Evolutionary conservation across 2,113 vertebrate genomes (phyloP).

Genomic region (Phodopus roborovskii): DNA sequence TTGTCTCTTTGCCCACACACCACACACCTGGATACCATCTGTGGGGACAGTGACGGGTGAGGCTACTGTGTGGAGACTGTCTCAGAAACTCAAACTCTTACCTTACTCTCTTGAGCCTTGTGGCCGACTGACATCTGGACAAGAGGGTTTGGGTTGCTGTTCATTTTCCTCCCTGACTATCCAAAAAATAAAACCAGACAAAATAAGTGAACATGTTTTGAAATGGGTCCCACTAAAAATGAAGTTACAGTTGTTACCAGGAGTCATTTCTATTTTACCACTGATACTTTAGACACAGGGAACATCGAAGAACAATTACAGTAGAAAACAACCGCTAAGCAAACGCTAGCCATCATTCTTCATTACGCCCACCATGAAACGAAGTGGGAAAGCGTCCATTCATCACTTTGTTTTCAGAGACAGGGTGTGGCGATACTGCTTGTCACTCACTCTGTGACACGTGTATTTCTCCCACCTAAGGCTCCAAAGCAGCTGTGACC

Average conservation of each 20-base stretch:
- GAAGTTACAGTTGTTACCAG: neutral
- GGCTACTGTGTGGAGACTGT: neutral
- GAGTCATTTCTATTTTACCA: neutral
- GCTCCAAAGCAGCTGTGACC: neutral
- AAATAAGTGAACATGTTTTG: slow-evolving; percentile 36
- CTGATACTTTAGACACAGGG: slow-evolving; percentile 19
- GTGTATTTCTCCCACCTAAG: neutral
- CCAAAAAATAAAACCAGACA: slow-evolving; percentile 68
- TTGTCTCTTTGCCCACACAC: accelerated
- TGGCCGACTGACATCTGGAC: slow-evolving; percentile 95
- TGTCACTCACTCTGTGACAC: neutral
- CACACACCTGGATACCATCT: neutral
- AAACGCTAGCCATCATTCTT: neutral
- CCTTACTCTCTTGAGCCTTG: slow-evolving; percentile 94
- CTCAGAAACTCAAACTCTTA: slow-evolving; percentile 79
- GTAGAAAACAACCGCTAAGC: neutral
- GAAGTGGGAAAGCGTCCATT: neutral
- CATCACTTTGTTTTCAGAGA: neutral
- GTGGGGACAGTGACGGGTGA: too few relatives aligned
- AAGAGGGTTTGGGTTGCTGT: slow-evolving; percentile 94
- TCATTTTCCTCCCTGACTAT: slow-evolving; percentile 96
- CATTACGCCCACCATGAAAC: neutral
- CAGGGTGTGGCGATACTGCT: neutral
- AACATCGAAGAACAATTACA: neutral
- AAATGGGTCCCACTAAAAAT: neutral